Percentiles rank a stretch among this genome's conserved stretches.
phyloP scores from a whole-genome alignment of 2,888 invertebrate species.

The Ommatoiulus sabulosus region DNA sequence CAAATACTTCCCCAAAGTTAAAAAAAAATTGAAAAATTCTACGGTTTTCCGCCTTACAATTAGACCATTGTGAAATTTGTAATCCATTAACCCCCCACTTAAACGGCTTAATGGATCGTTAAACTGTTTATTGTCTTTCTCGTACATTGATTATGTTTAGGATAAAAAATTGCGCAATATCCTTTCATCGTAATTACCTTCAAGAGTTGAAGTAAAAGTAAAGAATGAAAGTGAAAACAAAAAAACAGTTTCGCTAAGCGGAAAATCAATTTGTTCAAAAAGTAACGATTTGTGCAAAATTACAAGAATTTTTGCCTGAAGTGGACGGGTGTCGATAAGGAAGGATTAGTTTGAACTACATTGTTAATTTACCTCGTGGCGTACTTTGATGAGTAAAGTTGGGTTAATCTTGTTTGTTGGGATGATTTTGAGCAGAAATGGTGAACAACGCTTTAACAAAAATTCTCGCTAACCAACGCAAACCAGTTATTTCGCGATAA shows the following conservation, averaged over 20 bases:
- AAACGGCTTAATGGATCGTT: background rate
- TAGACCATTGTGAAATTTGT: background rate
- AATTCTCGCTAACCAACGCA: too few relatives aligned
- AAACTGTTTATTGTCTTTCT: constrained; percentile 15
- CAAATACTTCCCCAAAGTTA: background rate
- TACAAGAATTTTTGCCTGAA: background rate
- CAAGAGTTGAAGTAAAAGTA: background rate
- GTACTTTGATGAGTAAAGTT: too few relatives aligned
- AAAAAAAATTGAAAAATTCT: background rate
- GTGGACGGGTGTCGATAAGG: too few relatives aligned
- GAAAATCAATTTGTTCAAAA: constrained; percentile 26
- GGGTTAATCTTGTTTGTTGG: too few relatives aligned
- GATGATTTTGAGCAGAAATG: too few relatives aligned
- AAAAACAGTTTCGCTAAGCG: constrained; percentile 21
- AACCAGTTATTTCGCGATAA: too few relatives aligned
- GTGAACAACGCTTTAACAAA: too few relatives aligned
- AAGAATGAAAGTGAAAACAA: background rate
- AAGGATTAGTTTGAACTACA: too few relatives aligned
- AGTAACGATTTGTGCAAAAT: background rate
- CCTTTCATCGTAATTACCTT: background rate
- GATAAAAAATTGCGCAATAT: background rate
- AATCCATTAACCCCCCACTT: constrained; percentile 3
- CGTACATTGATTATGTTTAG: background rate
- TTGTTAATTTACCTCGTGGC: too few relatives aligned
- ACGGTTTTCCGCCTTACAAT: too few relatives aligned